phyloP scores from a whole-genome alignment of 2,797 vertebrate species.

The Myiotriccus ornatus region DNA sequence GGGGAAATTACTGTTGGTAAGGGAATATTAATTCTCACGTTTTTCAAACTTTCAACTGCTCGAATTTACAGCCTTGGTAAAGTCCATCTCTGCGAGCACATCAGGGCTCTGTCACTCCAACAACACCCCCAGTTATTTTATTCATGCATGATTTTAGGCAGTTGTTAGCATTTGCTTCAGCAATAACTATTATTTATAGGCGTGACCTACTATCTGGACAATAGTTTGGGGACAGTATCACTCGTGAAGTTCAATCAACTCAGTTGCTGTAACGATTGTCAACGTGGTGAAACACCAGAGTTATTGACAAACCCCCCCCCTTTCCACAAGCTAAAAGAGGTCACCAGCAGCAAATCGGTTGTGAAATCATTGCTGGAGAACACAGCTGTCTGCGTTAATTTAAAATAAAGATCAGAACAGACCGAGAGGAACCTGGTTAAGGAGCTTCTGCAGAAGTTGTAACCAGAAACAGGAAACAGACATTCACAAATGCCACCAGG shows the following conservation, averaged over 20 bases:
- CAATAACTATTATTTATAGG: background rate
- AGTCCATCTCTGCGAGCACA: accelerated
- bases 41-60: background rate
- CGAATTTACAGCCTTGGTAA: accelerated
- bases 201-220: background rate
- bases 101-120: accelerated
- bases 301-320: background rate
- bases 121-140: background rate
- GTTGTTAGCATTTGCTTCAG: background rate
- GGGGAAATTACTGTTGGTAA: background rate
- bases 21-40: background rate
- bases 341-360: background rate
- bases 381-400: background rate
- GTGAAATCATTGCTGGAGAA: background rate
- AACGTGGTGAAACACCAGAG: background rate
- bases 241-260: background rate
- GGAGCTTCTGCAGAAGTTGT: background rate
- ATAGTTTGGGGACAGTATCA: background rate
- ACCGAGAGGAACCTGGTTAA: background rate
- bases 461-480: background rate
- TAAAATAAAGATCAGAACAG: background rate
- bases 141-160: background rate
- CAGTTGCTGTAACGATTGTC: background rate
- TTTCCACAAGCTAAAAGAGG: background rate
- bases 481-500: background rate